These are phyloP conservation scores for Himalopsyche kuldschensis DNA, from an alignment of 2,888 invertebrate species.

Conservation along the genomic window DNA sequence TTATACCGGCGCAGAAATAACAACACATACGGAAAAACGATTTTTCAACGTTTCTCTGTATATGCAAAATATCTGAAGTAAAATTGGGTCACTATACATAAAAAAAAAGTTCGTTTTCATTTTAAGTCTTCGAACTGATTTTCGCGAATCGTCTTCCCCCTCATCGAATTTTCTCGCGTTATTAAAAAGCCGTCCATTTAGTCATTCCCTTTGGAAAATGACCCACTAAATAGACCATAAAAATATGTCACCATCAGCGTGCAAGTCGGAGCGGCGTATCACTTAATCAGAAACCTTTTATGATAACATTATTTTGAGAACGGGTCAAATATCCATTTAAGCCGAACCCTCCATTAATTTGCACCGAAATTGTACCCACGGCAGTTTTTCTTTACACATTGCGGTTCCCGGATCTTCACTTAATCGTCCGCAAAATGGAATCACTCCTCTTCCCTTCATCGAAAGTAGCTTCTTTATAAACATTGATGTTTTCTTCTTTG, in stretches of 20 bases:
- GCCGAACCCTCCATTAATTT: slow-evolving; percentile 29
- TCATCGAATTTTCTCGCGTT: background rate
- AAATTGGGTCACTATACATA: no score
- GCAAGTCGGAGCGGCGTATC: slow-evolving; percentile 10
- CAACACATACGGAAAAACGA: no score
- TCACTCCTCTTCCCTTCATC: background rate
- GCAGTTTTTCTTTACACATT: slow-evolving; percentile 13
- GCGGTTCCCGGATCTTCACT: background rate
- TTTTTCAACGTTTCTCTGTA: no score
- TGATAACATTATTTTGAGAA: slow-evolving; percentile 27
- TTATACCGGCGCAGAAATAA: no score
- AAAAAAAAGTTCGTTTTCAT: no score
- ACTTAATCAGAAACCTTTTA: slow-evolving; percentile 34
- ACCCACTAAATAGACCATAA: background rate
- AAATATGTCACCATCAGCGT: slow-evolving; percentile 26
- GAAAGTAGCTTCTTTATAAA: background rate
- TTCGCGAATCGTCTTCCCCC: background rate
- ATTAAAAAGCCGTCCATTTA: background rate
- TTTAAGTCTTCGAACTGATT: background rate
- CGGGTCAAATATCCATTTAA: slow-evolving; percentile 34
- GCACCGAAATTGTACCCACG: slow-evolving; percentile 23
- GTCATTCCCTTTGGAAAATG: background rate
- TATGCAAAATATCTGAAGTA: no score
- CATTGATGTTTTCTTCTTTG: background rate
- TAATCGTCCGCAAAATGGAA: background rate